Evolutionary conservation across 2,888 invertebrate genomes (phyloP).

Genomic region (Sminthurides aquaticus): DNA sequence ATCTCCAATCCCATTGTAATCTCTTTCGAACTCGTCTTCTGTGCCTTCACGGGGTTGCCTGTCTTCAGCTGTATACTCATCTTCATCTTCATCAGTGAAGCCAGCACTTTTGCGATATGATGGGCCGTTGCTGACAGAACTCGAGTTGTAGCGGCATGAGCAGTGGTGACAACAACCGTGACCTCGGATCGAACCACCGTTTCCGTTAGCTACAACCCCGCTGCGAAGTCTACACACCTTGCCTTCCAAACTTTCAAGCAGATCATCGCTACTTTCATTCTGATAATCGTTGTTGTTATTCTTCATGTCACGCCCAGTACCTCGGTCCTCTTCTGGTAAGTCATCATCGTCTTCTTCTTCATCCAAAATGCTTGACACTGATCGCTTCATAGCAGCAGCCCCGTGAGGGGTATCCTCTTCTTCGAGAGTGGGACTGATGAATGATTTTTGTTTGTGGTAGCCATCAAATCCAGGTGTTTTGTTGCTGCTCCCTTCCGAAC

Average conservation of each 20-base stretch:
- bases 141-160: constrained; percentile 15
- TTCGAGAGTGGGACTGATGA: constrained; percentile 27
- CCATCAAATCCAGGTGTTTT: constrained; percentile 42
- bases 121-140: background rate
- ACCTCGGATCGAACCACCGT: constrained; percentile 15
- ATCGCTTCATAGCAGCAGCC: constrained; percentile 33
- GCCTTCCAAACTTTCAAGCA: constrained; percentile 40
- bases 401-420: constrained; percentile 22
- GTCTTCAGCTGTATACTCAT: constrained; percentile 30
- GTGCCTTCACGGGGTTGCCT: constrained; percentile 13
- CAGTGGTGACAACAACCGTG: constrained; percentile 22
- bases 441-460: constrained; percentile 37
- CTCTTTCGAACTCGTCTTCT: constrained; percentile 7
- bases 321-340: constrained; percentile 16
- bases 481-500: constrained; percentile 40
- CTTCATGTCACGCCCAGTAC: constrained; percentile 22
- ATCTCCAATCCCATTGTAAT: constrained; percentile 32
- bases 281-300: constrained; percentile 42
- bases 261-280: constrained; percentile 40
- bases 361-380: constrained; percentile 38
- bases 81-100: constrained; percentile 38
- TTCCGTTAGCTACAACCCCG: constrained; percentile 25
- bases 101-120: constrained; percentile 25
- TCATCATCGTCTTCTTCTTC: constrained; percentile 41
- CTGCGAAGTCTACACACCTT: constrained; percentile 38